Conservation (phyloP, 2,888 invertebrate genomes). For the Drosophila meridiana region DNA sequence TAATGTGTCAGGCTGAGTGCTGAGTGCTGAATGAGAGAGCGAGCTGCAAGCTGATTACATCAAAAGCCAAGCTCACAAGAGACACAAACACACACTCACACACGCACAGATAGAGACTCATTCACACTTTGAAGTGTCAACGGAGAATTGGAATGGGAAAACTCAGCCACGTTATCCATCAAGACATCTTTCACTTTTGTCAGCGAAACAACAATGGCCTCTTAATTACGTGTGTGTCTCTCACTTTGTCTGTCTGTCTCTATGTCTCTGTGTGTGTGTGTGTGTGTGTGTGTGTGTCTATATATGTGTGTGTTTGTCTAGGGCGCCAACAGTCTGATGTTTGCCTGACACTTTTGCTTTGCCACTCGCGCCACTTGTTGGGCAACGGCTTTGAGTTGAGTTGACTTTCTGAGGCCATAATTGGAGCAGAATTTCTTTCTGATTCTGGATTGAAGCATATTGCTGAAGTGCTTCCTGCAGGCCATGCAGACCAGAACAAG, state of each 20-base stretch:
- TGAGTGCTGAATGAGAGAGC: slow-evolving; percentile 36
- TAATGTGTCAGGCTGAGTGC: slow-evolving; percentile 75
- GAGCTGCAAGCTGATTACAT: slow-evolving; percentile 60
- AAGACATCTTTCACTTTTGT: slow-evolving; percentile 84
- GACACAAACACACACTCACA: slow-evolving; percentile 36
- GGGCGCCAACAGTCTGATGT: slow-evolving; percentile 61
- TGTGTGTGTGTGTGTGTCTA: slow-evolving; percentile 19
- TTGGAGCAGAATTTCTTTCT: slow-evolving; percentile 54
- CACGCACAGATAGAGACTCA: slow-evolving; percentile 7
- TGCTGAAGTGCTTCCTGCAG: slow-evolving; percentile 53
- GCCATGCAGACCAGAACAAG: slow-evolving; percentile 56
- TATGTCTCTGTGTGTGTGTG: slow-evolving; percentile 11
- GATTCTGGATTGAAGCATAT: slow-evolving; percentile 25
- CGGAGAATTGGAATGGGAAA: slow-evolving; percentile 59
- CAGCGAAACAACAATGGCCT: slow-evolving; percentile 84
- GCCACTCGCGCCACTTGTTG: slow-evolving; percentile 66
- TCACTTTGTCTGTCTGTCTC: slow-evolving; percentile 42
- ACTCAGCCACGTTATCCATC: slow-evolving; percentile 78
- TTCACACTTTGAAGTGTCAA: slow-evolving; percentile 82
- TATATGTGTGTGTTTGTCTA: slow-evolving; percentile 60
- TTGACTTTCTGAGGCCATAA: slow-evolving; percentile 62
- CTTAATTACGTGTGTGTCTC: slow-evolving; percentile 81
- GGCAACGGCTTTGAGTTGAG: slow-evolving; percentile 53
- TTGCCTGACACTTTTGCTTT: slow-evolving; percentile 78
- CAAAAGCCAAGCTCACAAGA: slow-evolving; percentile 49